These are phyloP conservation scores for Drosophila lacertosa DNA, from an alignment of 1,140 invertebrate species.

Conservation along the genomic window DNA sequence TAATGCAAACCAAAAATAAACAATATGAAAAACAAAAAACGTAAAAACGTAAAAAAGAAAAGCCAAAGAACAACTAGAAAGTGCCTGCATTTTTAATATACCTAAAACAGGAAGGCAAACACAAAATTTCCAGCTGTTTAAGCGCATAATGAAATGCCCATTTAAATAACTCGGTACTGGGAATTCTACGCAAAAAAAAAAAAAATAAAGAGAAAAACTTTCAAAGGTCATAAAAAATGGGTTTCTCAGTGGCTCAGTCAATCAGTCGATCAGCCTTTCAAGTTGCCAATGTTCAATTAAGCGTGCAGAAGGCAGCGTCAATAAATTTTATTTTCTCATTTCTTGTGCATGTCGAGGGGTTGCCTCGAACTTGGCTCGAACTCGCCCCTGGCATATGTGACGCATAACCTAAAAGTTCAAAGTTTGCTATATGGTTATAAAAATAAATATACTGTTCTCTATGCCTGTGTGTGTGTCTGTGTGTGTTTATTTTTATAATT, in stretches of 20 bases:
- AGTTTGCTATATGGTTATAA: conserved; percentile 46
- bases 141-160: conserved; percentile 63
- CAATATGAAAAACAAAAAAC: conserved; percentile 11
- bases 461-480: conserved; percentile 8
- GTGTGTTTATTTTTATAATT: conserved; percentile 79
- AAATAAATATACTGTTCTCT: neutral
- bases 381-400: conserved; percentile 60
- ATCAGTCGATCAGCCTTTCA: conserved; percentile 71
- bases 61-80: conserved; percentile 27
- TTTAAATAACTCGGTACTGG: conserved; percentile 67
- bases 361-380: conserved; percentile 37
- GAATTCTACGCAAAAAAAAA: conserved; percentile 24
- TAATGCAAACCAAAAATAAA: conserved; percentile 31
- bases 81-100: conserved; percentile 69
- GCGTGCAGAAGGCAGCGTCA: conserved; percentile 62
- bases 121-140: conserved; percentile 72
- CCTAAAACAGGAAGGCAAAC: conserved; percentile 29
- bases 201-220: conserved; percentile 15
- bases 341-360: conserved; percentile 26
- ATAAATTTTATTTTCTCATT: conserved; percentile 63
- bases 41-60: conserved; percentile 1
- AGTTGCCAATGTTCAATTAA: conserved; percentile 80
- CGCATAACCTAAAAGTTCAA: conserved; percentile 64
- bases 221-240: conserved; percentile 65
- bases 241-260: conserved; percentile 60